These are phyloP conservation scores for Vombatus ursinus DNA, from an alignment of 2,113 vertebrate species.

Conservation along the genomic window DNA sequence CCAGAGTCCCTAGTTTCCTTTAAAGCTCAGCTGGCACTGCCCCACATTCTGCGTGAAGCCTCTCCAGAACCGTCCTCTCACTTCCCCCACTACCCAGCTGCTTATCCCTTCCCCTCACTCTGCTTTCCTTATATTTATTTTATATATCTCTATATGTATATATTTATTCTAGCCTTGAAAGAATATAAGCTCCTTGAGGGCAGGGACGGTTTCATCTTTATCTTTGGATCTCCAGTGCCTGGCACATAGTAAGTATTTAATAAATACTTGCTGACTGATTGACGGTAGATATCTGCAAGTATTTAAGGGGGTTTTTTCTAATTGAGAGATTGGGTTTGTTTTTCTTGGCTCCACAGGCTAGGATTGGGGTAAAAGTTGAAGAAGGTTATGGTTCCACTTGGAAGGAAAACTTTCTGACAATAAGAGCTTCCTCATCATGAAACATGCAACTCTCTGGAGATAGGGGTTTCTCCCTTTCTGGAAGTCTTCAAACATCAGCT, in stretches of 20 bases:
- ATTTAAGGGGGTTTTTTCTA: background rate
- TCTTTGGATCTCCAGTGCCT: background rate
- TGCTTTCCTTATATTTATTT: too few species aligned
- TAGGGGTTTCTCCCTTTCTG: background rate
- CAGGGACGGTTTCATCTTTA: background rate
- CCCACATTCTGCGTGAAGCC: too few species aligned
- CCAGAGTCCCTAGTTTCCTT: too few species aligned
- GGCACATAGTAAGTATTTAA: background rate
- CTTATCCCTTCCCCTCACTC: too few species aligned
- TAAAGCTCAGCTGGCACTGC: too few species aligned
- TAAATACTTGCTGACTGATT: background rate
- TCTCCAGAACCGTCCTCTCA: too few species aligned
- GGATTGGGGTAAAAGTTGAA: background rate
- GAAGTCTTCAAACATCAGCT: background rate
- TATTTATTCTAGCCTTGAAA: too few species aligned
- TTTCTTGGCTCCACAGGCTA: background rate
- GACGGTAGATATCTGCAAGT: background rate
- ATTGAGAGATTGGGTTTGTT: background rate
- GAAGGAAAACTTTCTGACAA: background rate
- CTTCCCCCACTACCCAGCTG: too few species aligned
- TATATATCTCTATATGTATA: too few species aligned
- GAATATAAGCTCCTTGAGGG: too few species aligned
- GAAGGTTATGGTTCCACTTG: background rate
- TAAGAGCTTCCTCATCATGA: background rate
- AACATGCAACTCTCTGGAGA: background rate